These are phyloP conservation scores for Zosterops japonicus DNA, from an alignment of 2,113 vertebrate species.

Conservation along the genomic window DNA sequence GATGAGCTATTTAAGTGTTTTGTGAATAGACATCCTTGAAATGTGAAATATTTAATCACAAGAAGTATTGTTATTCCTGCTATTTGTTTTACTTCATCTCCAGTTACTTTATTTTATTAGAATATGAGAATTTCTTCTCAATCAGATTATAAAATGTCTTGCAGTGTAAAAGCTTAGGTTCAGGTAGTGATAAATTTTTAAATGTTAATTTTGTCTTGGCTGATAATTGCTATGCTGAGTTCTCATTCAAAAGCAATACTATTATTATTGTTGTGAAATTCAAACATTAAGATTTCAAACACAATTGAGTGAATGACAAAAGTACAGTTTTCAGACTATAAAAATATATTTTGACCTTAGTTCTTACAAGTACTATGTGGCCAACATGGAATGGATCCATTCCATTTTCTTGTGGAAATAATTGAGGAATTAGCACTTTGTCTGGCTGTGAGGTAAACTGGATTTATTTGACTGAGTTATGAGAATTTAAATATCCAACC, in stretches of 20 bases:
- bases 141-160: neutral
- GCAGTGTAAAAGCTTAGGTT: neutral
- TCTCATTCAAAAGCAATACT: constrained; percentile 2
- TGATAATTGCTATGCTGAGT: constrained; percentile 9
- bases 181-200: neutral
- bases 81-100: neutral
- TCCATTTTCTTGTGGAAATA: neutral
- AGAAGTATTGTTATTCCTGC: neutral
- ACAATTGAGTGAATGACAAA: neutral
- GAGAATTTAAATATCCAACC: neutral
- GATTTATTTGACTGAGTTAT: neutral
- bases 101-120: constrained; percentile 1
- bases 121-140: neutral
- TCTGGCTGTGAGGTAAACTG: neutral
- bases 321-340: neutral
- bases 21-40: neutral
- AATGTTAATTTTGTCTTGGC: neutral
- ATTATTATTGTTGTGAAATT: constrained; percentile 6
- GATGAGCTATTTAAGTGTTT: neutral
- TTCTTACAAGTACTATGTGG: neutral
- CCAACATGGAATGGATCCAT: neutral
- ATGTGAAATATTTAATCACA: constrained; percentile 30
- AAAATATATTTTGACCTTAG: neutral
- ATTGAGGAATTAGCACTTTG: neutral
- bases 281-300: neutral